Conservation (phyloP, 2,113 vertebrate genomes). For the Hyaena hyaena region DNA sequence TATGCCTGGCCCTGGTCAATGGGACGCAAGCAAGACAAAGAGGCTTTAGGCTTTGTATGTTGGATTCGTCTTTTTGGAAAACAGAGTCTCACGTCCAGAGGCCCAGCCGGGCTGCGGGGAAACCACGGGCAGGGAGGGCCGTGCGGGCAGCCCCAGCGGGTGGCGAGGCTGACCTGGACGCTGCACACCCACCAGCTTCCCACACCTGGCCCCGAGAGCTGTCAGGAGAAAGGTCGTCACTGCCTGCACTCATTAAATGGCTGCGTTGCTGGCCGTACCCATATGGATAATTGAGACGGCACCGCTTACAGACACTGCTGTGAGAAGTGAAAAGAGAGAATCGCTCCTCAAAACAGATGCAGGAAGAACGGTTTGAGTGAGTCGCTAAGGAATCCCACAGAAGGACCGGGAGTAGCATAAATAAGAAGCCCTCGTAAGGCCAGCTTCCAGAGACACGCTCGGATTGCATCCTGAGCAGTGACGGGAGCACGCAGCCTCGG, state of each 20-base stretch:
- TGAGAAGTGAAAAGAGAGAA: neutral
- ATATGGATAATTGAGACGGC: neutral
- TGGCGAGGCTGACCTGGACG: neutral
- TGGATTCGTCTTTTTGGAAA: neutral
- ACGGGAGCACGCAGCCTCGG: too few relatives aligned
- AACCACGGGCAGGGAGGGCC: neutral
- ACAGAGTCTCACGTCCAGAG: neutral
- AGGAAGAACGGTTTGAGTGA: neutral
- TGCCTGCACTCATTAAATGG: neutral
- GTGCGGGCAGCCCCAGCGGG: neutral
- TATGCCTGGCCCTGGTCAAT: neutral
- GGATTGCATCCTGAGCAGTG: rapidly evolving
- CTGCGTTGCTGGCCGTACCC: neutral
- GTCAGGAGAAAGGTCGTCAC: neutral
- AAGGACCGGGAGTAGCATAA: neutral
- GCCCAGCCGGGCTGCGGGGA: neutral
- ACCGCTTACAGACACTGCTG: neutral
- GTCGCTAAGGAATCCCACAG: neutral
- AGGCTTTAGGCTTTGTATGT: neutral
- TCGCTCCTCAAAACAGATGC: neutral
- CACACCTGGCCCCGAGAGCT: neutral
- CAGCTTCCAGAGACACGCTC: neutral
- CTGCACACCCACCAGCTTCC: neutral
- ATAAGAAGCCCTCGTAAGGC: neutral
- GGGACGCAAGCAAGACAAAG: too few relatives aligned